Evolutionary conservation across 1,140 invertebrate genomes (phyloP), one percentile per base, ranked within the genome.

Genomic region (Holcopasites calliopsidis): DNA sequence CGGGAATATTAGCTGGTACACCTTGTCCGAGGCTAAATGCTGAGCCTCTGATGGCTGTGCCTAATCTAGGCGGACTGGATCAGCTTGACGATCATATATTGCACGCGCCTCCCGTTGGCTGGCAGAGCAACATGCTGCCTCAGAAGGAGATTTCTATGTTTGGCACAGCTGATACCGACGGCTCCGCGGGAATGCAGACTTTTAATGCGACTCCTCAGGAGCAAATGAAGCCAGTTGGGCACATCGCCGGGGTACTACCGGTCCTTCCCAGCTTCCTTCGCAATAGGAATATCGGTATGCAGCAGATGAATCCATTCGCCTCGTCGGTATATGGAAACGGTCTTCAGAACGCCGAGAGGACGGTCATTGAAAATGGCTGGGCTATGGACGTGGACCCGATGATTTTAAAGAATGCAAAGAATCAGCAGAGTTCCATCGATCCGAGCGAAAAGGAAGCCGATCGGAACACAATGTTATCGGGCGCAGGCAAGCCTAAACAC

Each of bases 401-500:
- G 3, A 31, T 42, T 13, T 8, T 13, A 2, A 61, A 42, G 1
- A 3, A 6, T 0, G 1, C 44, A 8, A 58, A 31, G 4, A 21
- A 61, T 23, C 54, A 13, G 10, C n/a, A 47, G n/a, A 44, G 33
- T 35, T 1, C 6, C 6, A 60, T 26, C 23, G 31, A 54, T n/a
- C 44, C 3, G 11, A 11, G 10, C 6, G 47, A 21, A 38, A 72
- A 18, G 31, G 33, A 11, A 1, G 49, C 38, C 5, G 54, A 70
- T 3, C n/a, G 0, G 79, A 69, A 3, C 64, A 71, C 38, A 2
- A 11, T 21, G 33, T 35, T 40, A 1, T 18, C 26, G 1, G 52
- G 16, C 31, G 1, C 31, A 0, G 83, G 79, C 18, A 87, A 83
- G 23, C 87, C 88, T 0, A 91, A 88, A 57, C 91, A 92, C 35